Evolutionary conservation across 2,113 vertebrate genomes (phyloP).

Genomic region (Blennius ocellaris): DNA sequence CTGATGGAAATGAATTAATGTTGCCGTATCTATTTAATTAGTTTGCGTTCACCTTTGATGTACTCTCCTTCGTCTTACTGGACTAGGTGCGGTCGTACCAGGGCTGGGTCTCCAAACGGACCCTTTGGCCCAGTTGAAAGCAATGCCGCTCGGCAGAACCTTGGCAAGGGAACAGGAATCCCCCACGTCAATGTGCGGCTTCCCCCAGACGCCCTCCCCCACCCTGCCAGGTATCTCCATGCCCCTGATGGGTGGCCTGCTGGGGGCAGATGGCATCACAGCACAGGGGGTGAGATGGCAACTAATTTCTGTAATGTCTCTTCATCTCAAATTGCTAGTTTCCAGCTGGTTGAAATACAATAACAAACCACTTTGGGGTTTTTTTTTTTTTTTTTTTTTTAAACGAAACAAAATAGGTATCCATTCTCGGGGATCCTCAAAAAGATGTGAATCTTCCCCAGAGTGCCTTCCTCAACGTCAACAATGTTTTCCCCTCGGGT

Average conservation of each 20-base stretch:
- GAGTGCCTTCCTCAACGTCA: constrained; percentile 84
- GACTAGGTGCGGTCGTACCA: constrained; percentile 64
- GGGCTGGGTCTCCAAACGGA: constrained; percentile 83
- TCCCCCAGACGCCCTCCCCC: constrained; percentile 80
- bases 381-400: background rate
- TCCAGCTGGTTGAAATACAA: background rate
- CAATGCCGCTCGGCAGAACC: constrained; percentile 68
- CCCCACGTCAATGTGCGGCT: constrained; percentile 74
- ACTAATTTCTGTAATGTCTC: background rate
- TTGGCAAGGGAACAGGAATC: constrained; percentile 85
- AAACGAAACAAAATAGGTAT: constrained; percentile 70
- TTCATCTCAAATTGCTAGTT: background rate
- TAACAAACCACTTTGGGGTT: background rate
- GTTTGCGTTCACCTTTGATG: background rate
- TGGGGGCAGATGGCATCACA: constrained; percentile 80
- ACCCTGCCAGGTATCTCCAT: constrained; percentile 81
- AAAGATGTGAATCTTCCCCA: constrained; percentile 86
- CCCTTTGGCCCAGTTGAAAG: constrained; percentile 81
- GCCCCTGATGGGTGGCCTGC: constrained; percentile 82
- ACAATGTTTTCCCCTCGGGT: constrained; percentile 83
- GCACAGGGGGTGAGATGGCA: constrained; percentile 83
- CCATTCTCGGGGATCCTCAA: constrained; percentile 88
- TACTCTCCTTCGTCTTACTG: background rate
- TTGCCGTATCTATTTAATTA: too few relatives aligned
- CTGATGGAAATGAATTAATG: constrained; percentile 31